Evolutionary conservation across 2,113 vertebrate genomes (phyloP).

Genomic region (Sander lucioperca): DNA sequence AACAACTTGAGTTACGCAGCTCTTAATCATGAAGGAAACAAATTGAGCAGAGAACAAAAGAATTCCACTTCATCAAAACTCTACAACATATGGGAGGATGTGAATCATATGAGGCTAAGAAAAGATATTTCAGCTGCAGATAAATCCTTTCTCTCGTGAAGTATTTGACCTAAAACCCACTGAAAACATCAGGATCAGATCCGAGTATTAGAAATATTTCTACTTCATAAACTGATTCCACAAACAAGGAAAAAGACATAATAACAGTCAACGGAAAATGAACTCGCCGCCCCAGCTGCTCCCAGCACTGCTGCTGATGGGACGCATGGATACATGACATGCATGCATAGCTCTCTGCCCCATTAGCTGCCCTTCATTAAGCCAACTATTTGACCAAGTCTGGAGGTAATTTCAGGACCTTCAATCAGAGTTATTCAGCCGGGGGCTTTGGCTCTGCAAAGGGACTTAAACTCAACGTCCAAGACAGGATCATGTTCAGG

Average conservation of each 20-base stretch:
- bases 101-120: constrained; percentile 7
- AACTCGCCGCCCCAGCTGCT: constrained; percentile 8
- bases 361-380: constrained; percentile 72
- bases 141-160: neutral
- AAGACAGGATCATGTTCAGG: constrained; percentile 15
- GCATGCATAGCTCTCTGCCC: constrained; percentile 55
- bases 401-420: constrained; percentile 64
- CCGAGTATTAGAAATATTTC: neutral
- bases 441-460: constrained; percentile 1
- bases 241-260: constrained; percentile 6
- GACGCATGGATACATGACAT: constrained; percentile 49
- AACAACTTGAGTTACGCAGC: constrained; percentile 54
- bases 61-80: constrained; percentile 41
- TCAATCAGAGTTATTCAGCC: constrained; percentile 52
- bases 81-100: constrained; percentile 6
- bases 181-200: constrained; percentile 22
- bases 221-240: neutral
- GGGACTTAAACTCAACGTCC: constrained; percentile 11
- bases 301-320: constrained; percentile 22
- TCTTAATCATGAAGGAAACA: constrained; percentile 59
- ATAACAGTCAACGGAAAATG: neutral
- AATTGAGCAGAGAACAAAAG: constrained; percentile 51
- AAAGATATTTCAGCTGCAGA: constrained; percentile 59
- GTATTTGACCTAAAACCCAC: neutral
- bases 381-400: constrained; percentile 57